Evolutionary conservation across 2,797 vertebrate genomes (phyloP).

Genomic region (Petrocephalus sullivani): DNA sequence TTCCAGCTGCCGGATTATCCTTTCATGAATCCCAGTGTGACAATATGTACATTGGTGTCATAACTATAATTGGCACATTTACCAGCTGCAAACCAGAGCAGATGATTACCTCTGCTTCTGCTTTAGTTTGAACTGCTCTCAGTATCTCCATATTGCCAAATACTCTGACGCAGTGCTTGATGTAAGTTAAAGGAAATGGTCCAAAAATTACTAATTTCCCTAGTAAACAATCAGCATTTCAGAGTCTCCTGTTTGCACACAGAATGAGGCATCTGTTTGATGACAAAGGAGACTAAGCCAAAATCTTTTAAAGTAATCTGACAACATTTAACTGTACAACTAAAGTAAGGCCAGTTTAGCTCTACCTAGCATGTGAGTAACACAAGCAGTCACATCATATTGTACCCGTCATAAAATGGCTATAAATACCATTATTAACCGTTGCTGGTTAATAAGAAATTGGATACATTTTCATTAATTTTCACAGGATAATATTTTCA

Average conservation of each 20-base stretch:
- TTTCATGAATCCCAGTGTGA: background rate
- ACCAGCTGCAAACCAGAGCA: background rate
- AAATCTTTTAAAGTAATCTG: background rate
- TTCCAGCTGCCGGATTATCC: background rate
- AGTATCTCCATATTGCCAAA: constrained; percentile 13
- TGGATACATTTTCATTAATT: background rate
- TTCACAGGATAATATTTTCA: background rate
- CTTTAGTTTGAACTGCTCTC: constrained; percentile 2
- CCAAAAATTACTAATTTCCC: constrained; percentile 40
- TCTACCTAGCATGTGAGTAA: background rate
- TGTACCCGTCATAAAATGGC: background rate
- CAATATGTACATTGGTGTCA: background rate
- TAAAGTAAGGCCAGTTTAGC: background rate
- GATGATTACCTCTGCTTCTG: background rate
- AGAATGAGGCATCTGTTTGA: background rate
- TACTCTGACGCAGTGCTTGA: constrained; percentile 35
- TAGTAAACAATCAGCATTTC: constrained; percentile 38
- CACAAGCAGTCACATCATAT: background rate
- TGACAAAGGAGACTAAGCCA: background rate
- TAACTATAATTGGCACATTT: background rate
- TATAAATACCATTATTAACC: background rate
- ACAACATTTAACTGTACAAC: background rate
- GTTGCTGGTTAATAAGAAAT: background rate
- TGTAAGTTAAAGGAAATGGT: constrained; percentile 30
- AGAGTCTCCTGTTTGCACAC: constrained; percentile 6